Base-by-base conservation (phyloP, 2,113 vertebrate species). In the Zingel zingel region DNA sequence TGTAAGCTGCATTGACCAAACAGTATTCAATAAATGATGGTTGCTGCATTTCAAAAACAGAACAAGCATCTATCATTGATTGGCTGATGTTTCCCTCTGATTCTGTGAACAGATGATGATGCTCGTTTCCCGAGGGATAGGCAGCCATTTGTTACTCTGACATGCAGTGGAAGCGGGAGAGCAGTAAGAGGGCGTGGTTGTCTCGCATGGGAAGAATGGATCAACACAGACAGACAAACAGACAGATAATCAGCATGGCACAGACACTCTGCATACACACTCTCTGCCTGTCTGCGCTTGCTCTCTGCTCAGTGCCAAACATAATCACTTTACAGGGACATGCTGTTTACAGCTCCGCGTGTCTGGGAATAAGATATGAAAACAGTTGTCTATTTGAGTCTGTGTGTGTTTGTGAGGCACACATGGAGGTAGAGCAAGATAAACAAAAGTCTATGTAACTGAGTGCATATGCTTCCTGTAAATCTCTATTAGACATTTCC, bases 321-420 rank as follows among this genome's bases (percentile, higher is more conserved):
- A 77, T 89, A 90, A 92, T 91, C 83, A 86, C 88, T 90, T 89
- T 76, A 84, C 83, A 51, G 85, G 72, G 84, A 91, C 86, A 85
- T 67, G 83, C 77, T 89, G 88, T 90, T 91, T 89, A 90, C 91
- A 88, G 86, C 82, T 86, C 88, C 3, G 64, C 43, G 67, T 33
- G 81, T 73, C 84, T 85, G 86, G 82, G 74, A 81, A 75, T 77
- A 86, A 87, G 88, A 88, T 88, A 92, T 82, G 72, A 93, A 91
- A 90, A 91, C 87, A 83, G 81, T 89, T 87, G 88, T 92, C 81
- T 85, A 53, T 77, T 77, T 43, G 62, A 77, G 68, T 59, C 47
- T 67, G 56, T 39, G 77, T 51, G 59, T 47, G 57, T 48, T 27
- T 58, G 65, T 14, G 53, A 62, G 63, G 43, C 68, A 56, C 48